Base-by-base conservation (phyloP, 2,113 vertebrate species). In the Epinephelus cyanopodus region DNA sequence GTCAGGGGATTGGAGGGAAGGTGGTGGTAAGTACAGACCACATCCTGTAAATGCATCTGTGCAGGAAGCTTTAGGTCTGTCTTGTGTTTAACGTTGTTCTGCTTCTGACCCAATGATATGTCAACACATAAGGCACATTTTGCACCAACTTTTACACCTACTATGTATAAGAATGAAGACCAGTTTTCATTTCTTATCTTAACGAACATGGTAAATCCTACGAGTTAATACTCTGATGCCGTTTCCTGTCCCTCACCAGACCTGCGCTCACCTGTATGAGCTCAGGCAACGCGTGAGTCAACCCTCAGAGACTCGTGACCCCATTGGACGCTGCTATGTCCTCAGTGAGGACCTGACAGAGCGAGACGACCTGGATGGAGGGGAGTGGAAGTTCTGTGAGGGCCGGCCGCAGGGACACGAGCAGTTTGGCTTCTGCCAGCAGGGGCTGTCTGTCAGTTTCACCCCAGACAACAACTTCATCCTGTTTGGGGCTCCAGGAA, bases 371-470 rank as follows among this genome's bases (percentile, higher is more conserved):
- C 80, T 97, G 87, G 97, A 99, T 4, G 97, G 98, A 0, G 98
- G 98, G 2, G 97, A 99, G 71, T 99, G 98, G 98, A 98, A 98
- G 62, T 99, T 99, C 93, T 99, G 98, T 3, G 95, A 98, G 91
- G 98, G 98, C 7, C 95, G 98, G 0, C 91, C 97, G 0, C 97
- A 97, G 91, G 96, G 97, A 66, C 98, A 99, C 0, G 98, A 99
- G 53, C 97, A 97, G 53, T 99, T 99, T 70, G 98, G 98, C 3
- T 97, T 96, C 93, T 99, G 98, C 91, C 98, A 99, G 94, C 98
- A 99, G 93, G 98, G 98, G 3, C 88, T 98, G 29, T 95, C 97
- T 0, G 97, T 96, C 0, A 97, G 96, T 65, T 99, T 99, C 94
- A 98, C 97, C 47, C 96, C 97, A 0, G 98, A 99, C 91, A 96